Base-by-base conservation (phyloP, 2,113 vertebrate genomes). In the Egretta garzetta region DNA sequence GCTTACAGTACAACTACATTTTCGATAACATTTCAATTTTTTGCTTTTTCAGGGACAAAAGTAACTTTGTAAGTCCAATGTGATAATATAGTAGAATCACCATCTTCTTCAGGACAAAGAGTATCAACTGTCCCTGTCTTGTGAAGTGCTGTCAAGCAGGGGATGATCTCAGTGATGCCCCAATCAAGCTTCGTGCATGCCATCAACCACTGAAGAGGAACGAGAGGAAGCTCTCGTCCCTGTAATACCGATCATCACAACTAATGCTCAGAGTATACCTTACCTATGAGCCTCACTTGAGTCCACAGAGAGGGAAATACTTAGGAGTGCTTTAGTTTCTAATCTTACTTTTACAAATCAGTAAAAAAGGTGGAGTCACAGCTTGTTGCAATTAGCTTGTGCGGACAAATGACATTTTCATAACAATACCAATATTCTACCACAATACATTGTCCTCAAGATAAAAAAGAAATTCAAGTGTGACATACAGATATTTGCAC, bases 1-100 rank as follows among this genome's bases (percentile, higher is more conserved):
- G 60, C 72, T 91, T 96, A 95, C 63, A 96, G 60, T 82, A 91
- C 71, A 93, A 60, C 70, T 91, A 63, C 33, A 2, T 62, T 74
- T 72, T 84, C 35, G 56, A 15, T 33, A 66, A n/a, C 33, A 52
- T 53, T 70, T 63, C 9, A 4, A 32, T 58, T 41, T 41, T 93
- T 75, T 77, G 2, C 20, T 63, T 95, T 91, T 80, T 62, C 28
- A 80, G 15, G 39, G 60, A 88, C 32, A 80, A 53, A 50, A 49
- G 26, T 47, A 47, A 43, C 41, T 15, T 43, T 43, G 2, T 35
- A 90, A 83, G 24, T 73, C 26, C 75, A 85, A 33, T 19, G 28
- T 50, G 41, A 49, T 67, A 63, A 67, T 52, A 80, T 1, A 72
- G 33, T 33, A 77, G 66, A 94, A 62, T 43, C 22, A 64, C 19